phyloP scores from a whole-genome alignment of 2,113 vertebrate genomes.

The Miniopterus natalensis region DNA sequence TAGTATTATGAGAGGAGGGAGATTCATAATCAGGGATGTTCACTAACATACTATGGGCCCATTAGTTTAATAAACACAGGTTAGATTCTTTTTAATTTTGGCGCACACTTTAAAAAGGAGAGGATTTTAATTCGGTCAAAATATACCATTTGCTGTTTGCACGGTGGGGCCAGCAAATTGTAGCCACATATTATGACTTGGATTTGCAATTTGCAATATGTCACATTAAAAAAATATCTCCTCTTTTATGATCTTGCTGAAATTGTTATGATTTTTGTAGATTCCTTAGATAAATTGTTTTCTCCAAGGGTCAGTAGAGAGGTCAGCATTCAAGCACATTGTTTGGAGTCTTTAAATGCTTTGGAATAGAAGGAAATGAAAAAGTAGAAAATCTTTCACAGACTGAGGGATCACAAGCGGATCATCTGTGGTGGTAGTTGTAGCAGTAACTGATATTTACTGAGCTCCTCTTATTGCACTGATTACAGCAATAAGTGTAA shows the following conservation, averaged over 20 bases:
- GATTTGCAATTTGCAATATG: background rate
- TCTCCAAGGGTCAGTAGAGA: background rate
- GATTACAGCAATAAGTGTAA: background rate
- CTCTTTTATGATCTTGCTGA: background rate
- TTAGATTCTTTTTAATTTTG: background rate
- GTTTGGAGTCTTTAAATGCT: background rate
- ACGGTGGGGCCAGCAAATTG: background rate
- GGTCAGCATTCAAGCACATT: background rate
- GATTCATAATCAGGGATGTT: background rate
- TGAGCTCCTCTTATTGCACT: background rate
- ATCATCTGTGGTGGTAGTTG: background rate
- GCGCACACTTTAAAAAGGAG: background rate
- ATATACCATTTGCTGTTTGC: background rate
- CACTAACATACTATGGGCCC: background rate
- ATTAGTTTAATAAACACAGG: background rate
- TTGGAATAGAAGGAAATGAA: background rate
- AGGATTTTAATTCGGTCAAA: background rate
- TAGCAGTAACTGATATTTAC: background rate
- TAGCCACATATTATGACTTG: background rate
- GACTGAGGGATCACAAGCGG: background rate
- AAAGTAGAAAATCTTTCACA: background rate
- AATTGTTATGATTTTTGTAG: background rate
- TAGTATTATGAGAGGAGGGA: background rate
- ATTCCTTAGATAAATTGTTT: background rate
- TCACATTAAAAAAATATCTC: background rate